A percentile compares a stretch with the other conserved stretches of the same genome.
Evolutionary conservation across 2,113 vertebrate genomes (phyloP).

Genomic region (Pipa parva): DNA sequence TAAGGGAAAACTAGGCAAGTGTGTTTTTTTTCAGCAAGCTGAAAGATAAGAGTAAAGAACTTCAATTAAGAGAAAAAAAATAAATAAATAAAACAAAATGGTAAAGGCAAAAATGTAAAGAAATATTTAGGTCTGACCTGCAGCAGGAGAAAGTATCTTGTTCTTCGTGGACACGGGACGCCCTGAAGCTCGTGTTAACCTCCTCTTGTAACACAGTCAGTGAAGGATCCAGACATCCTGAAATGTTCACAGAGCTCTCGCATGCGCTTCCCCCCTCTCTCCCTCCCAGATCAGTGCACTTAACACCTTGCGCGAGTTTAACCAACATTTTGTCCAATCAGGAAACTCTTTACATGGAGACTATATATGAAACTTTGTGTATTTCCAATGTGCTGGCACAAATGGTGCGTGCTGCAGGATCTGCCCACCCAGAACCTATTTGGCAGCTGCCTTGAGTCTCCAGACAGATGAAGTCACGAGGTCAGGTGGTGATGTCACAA

Average conservation of each 20-base stretch:
- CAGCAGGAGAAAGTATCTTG: constrained; percentile 86
- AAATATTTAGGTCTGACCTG: constrained; percentile 98
- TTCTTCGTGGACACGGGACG: constrained; percentile 79
- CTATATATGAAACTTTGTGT: constrained; percentile 56
- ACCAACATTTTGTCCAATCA: constrained; percentile 68
- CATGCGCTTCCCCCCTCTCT: constrained; percentile 86
- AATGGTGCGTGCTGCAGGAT: constrained; percentile 57
- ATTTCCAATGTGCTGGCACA: constrained; percentile 60
- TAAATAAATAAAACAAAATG: constrained; percentile 82
- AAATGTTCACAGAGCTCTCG: constrained; percentile 95
- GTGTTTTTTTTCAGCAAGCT: constrained; percentile 65
- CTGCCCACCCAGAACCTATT: constrained; percentile 67
- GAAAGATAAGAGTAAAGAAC: constrained; percentile 86
- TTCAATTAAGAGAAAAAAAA: constrained; percentile 84
- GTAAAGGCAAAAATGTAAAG: constrained; percentile 83
- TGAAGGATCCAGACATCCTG: constrained; percentile 84
- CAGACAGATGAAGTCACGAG: constrained; percentile 63
- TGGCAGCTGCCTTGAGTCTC: constrained; percentile 66
- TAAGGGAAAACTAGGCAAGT: constrained; percentile 61
- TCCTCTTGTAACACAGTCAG: constrained; percentile 73
- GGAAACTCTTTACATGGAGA: constrained; percentile 66
- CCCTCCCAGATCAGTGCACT: constrained; percentile 73
- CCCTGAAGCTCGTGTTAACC: constrained; percentile 71
- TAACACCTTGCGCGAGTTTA: constrained; percentile 58
- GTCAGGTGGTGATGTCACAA: constrained; percentile 74